phyloP scores from a whole-genome alignment of 2,113 vertebrate species.

The Hydropotes inermis region DNA sequence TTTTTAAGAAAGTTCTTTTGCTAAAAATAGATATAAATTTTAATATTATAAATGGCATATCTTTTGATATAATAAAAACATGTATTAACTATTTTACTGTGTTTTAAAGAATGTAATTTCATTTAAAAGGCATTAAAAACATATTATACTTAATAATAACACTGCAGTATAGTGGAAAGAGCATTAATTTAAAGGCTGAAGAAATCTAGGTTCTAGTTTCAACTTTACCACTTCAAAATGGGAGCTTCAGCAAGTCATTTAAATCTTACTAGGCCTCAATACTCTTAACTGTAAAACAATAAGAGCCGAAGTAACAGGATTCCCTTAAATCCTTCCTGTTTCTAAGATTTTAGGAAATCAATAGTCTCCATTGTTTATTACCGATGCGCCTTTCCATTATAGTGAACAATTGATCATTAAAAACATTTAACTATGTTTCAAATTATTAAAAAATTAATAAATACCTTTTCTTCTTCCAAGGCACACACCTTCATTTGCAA shows the following conservation, averaged over 20 bases:
- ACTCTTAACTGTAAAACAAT: not conserved
- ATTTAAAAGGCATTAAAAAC: constrained; percentile 17
- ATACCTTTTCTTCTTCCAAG: constrained; percentile 94
- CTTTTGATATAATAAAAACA: constrained; percentile 6
- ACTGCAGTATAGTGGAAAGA: not conserved
- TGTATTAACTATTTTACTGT: not conserved
- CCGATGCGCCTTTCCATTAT: not conserved
- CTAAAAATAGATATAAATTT: constrained; percentile 36
- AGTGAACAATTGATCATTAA: constrained; percentile 13
- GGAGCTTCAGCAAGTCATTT: not conserved
- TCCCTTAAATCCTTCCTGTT: not conserved
- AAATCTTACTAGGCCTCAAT: not conserved
- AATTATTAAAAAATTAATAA: constrained; percentile 55
- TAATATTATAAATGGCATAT: not conserved
- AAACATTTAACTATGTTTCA: constrained; percentile 16
- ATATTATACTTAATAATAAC: not conserved
- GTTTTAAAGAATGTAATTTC: constrained; percentile 24
- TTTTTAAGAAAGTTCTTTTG: constrained; percentile 3
- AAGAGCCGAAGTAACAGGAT: not conserved
- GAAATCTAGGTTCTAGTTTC: not conserved
- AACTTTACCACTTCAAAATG: not conserved
- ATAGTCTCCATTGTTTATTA: not conserved
- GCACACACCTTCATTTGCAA: constrained; percentile 88
- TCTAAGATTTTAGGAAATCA: constrained; percentile 42
- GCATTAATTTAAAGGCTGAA: not conserved